Evolutionary conservation across 2,888 invertebrate genomes (phyloP), one percentile per base, ranked within the genome.

Genomic region (Drosophila subquinaria): DNA sequence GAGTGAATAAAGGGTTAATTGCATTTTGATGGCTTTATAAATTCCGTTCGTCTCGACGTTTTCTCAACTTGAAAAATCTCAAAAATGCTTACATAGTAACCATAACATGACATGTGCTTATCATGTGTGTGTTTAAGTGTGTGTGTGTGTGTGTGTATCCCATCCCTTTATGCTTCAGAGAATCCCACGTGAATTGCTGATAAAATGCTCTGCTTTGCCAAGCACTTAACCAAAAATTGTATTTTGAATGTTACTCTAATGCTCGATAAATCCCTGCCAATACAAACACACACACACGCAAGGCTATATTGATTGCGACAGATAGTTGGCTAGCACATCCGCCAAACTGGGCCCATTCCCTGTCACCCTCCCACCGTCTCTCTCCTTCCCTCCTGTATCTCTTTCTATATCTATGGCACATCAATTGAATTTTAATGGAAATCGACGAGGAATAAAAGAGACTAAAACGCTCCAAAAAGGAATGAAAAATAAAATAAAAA

Each of bases 21-120:
- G 79, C 83, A 88, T 90, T 88, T 90, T 90, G 88, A 90, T 90
- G 90, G 81, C 87, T 90, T 89, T 78, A 90, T 91, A 82, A 82
- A 77, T 66, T 83, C 45, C 56, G 70, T 65, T 57, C 51, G 48
- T 35, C 64, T 62, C 6, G 62, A 60, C 45, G 60, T 45, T 36
- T 52, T 76, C 75, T 67, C 68, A 67, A 72, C 53, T 38, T 50
- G 35, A 53, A 36, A 27, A 27, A 50, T 30, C 60, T 60, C 8
- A 56, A 67, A 69, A 56, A 60, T 62, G 57, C 60, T 51, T 62
- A 72, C 55, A 69, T 30, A 62, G 59, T 74, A 70, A 57, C 62
- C 69, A 47, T 59, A n/a, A 50, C 35, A 50, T 67, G 55, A 56
- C 69, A 69, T 69, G 30, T 53, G 38, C n/a, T 38, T 38, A 8